Conservation (phyloP, 2,113 vertebrate genomes). For the Onychostoma macrolepis region DNA sequence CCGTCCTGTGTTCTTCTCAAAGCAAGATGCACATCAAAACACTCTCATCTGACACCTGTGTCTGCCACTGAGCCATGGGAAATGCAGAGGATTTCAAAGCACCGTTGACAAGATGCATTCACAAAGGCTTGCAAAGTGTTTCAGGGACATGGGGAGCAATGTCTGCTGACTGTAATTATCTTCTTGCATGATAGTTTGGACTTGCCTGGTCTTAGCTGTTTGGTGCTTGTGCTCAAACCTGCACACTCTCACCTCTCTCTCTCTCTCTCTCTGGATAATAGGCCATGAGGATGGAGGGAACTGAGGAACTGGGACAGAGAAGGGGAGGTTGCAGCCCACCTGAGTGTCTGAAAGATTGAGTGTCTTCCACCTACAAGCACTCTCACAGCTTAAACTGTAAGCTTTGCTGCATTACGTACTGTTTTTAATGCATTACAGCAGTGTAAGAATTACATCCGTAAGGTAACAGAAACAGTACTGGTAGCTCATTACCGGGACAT, state of each 20-base stretch:
- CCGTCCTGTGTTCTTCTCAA: conserved; percentile 38
- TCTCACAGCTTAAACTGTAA: background rate
- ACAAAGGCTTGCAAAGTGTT: conserved; percentile 37
- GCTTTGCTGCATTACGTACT: background rate
- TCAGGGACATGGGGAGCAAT: conserved; percentile 3
- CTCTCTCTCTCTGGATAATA: background rate
- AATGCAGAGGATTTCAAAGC: conserved; percentile 52
- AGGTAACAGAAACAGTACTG: too few species aligned
- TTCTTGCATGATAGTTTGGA: background rate
- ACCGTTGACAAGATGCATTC: conserved; percentile 16
- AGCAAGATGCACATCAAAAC: conserved; percentile 35
- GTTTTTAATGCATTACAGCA: background rate
- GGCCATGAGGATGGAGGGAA: background rate
- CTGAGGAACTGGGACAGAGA: background rate
- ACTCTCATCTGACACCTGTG: conserved; percentile 50
- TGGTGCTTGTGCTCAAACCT: background rate
- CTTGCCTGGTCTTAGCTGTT: background rate
- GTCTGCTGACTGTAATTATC: background rate
- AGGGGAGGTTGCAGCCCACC: background rate
- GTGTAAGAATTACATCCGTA: too few species aligned
- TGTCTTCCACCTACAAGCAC: background rate
- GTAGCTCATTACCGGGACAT: too few species aligned
- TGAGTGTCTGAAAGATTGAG: background rate
- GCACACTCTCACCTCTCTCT: background rate
- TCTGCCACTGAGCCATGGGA: conserved; percentile 7